phyloP scores from a whole-genome alignment of 2,888 invertebrate species.

The Nemurella pictetii region DNA sequence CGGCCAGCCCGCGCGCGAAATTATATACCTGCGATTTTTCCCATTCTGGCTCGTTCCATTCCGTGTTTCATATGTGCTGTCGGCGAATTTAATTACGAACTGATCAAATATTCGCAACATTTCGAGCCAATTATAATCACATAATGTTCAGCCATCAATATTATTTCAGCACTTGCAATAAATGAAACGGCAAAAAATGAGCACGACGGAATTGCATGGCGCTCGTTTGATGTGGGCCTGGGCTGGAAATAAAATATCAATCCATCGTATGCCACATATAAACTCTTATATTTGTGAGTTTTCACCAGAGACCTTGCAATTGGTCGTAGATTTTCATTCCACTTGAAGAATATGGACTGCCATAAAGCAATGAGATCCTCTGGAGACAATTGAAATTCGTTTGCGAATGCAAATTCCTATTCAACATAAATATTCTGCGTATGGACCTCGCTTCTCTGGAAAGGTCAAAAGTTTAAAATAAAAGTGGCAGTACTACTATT shows the following conservation, averaged over 20 bases:
- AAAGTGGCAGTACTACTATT: background rate
- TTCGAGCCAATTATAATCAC: background rate
- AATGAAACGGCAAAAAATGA: background rate
- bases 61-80: background rate
- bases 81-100: background rate
- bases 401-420: slow-evolving; percentile 6
- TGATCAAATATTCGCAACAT: background rate
- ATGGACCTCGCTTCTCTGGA: background rate
- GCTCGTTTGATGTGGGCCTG: background rate
- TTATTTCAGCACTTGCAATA: background rate
- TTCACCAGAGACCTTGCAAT: background rate
- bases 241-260: background rate
- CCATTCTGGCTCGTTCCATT: background rate
- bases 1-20: background rate
- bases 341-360: background rate
- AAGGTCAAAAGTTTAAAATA: slow-evolving; percentile 2
- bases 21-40: background rate
- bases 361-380: slow-evolving; percentile 5
- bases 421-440: slow-evolving; percentile 4
- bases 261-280: background rate
- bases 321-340: slow-evolving; percentile 14
- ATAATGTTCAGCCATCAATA: background rate
- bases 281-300: background rate
- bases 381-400: slow-evolving; percentile 6
- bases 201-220: background rate